phyloP scores from a whole-genome alignment of 1,140 invertebrate species.

The Pogonomyrmex californicus region DNA sequence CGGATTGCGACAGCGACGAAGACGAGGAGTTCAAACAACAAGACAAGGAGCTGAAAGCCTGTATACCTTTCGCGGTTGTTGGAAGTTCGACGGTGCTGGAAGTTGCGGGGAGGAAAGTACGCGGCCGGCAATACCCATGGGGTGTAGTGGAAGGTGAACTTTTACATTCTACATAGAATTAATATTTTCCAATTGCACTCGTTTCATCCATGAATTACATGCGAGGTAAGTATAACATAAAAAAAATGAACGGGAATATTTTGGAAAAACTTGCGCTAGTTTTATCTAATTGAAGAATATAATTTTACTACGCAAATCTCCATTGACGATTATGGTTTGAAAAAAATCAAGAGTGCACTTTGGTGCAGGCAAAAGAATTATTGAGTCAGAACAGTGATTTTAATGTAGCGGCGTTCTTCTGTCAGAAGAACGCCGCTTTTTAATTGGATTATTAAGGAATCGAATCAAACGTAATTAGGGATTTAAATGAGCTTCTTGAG shows the following conservation, averaged over 20 bases:
- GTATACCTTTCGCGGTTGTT: conserved; percentile 98
- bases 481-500: conserved; percentile 19
- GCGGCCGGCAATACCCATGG: conserved; percentile 98
- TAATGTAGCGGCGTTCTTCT: background rate
- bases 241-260: background rate
- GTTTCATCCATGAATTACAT: background rate
- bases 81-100: conserved; percentile 98
- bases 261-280: background rate
- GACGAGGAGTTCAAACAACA: conserved; percentile 97
- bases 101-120: conserved; percentile 94
- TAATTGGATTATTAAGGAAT: conserved; percentile 17
- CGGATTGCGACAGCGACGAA: conserved; percentile 97
- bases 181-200: background rate
- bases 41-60: conserved; percentile 95
- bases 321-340: background rate
- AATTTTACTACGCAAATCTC: background rate
- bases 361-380: background rate
- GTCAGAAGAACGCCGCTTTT: background rate
- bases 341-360: background rate
- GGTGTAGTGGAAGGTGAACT: conserved; percentile 96
- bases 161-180: conserved; percentile 47
- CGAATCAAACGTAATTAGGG: conserved; percentile 10
- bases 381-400: background rate
- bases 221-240: conserved; percentile 27
- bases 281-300: background rate